phyloP scores from a whole-genome alignment of 2,113 vertebrate species.

The Passerina amoena region DNA sequence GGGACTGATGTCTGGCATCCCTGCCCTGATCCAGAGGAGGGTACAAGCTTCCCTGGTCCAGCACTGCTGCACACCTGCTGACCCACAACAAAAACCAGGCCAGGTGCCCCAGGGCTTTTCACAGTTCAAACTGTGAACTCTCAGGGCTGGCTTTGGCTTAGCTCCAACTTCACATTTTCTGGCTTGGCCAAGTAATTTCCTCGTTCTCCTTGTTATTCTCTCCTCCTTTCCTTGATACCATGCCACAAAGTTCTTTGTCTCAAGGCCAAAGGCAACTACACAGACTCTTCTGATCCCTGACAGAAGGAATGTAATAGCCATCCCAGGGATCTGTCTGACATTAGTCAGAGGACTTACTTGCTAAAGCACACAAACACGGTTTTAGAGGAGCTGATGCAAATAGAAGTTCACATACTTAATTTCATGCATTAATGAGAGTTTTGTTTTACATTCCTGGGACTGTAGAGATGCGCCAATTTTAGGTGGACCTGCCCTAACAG shows the following conservation, averaged over 20 bases:
- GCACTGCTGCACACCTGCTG: background rate
- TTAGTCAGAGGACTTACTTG: background rate
- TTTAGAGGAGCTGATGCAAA: background rate
- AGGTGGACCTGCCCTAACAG: background rate
- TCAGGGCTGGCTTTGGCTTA: background rate
- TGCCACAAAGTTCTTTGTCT: slow-evolving; percentile 41
- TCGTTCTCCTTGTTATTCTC: slow-evolving; percentile 24
- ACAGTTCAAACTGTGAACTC: background rate
- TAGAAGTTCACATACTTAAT: background rate
- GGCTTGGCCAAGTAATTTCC: background rate
- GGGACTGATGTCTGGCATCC: background rate
- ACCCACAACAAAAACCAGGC: background rate
- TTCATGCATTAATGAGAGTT: background rate
- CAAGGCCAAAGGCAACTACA: slow-evolving; percentile 59
- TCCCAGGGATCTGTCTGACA: background rate
- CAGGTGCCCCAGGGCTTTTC: background rate
- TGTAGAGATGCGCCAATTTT: background rate
- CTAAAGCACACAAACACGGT: background rate
- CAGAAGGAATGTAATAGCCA: background rate
- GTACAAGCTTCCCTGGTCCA: background rate
- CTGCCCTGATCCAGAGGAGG: background rate
- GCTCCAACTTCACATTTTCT: background rate
- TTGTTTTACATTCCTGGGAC: background rate
- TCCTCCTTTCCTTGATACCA: slow-evolving; percentile 14
- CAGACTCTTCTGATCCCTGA: background rate